phyloP scores from a whole-genome alignment of 2,797 vertebrate species.

The Pseudotriccus pelzelni region DNA sequence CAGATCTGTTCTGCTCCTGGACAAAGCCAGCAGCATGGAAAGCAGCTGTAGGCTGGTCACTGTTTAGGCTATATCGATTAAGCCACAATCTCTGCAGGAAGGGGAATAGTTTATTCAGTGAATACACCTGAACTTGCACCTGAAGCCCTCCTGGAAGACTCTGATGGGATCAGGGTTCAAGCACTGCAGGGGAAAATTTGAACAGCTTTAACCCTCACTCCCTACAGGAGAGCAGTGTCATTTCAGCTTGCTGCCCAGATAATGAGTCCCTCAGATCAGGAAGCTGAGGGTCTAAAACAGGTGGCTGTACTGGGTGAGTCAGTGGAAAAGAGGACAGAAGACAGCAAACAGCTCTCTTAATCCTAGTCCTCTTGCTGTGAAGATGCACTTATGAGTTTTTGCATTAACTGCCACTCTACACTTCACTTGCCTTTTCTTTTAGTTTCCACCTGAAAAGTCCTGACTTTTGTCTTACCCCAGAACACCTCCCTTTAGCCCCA shows the following conservation, averaged over 20 bases:
- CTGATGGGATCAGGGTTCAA: background rate
- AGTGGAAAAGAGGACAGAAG: background rate
- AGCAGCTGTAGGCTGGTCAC: background rate
- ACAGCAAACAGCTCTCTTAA: background rate
- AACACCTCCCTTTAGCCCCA: background rate
- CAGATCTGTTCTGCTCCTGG: background rate
- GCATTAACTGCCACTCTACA: background rate
- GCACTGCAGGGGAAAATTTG: background rate
- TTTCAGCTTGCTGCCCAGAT: background rate
- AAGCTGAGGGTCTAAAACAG: background rate
- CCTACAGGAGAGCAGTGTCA: background rate
- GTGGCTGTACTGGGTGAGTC: background rate
- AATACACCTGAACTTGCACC: background rate
- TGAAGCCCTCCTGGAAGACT: background rate
- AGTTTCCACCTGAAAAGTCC: background rate
- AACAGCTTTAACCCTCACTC: background rate
- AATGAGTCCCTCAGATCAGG: fast-evolving
- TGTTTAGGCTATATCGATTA: background rate
- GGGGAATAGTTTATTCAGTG: fast-evolving
- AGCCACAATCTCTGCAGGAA: background rate
- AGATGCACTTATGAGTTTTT: background rate
- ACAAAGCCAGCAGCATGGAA: background rate
- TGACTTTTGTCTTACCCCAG: background rate
- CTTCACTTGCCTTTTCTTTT: background rate
- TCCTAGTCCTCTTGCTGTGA: background rate